Conservation (phyloP, 2,797 vertebrate species). For the Onychomys arenicola region DNA sequence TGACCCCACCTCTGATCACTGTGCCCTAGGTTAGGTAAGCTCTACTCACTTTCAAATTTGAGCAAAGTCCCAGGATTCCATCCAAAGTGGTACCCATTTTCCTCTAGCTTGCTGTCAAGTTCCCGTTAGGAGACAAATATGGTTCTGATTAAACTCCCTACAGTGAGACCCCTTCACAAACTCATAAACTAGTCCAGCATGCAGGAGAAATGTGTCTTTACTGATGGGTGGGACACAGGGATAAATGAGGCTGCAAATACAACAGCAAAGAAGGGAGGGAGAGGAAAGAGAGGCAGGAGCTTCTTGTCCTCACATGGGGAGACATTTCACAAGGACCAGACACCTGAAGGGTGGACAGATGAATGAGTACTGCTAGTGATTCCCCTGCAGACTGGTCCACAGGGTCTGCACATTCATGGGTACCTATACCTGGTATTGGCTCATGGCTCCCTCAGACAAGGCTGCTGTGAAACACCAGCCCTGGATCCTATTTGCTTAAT, state of each 20-base stretch:
- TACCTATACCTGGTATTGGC: background rate
- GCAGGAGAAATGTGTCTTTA: background rate
- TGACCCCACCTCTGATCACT: background rate
- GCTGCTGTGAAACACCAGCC: no score
- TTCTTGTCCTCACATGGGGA: no score
- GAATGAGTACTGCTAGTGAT: background rate
- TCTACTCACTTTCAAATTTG: background rate
- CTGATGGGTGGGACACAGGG: background rate
- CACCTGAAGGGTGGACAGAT: background rate
- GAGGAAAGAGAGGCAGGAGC: no score
- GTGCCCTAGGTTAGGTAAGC: background rate
- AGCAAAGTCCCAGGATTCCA: background rate
- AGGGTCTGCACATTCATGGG: no score
- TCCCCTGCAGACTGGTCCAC: background rate
- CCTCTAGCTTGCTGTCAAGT: background rate
- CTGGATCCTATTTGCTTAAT: background rate
- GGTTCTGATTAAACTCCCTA: background rate
- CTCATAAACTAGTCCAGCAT: no score
- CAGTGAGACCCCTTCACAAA: background rate
- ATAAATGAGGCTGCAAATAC: no score
- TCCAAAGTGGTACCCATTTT: background rate
- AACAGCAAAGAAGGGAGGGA: background rate
- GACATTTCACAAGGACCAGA: background rate
- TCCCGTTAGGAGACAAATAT: background rate
- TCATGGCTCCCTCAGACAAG: background rate